These are phyloP conservation scores for Conger conger DNA, from an alignment of 2,113 vertebrate species.

Conservation along the genomic window DNA sequence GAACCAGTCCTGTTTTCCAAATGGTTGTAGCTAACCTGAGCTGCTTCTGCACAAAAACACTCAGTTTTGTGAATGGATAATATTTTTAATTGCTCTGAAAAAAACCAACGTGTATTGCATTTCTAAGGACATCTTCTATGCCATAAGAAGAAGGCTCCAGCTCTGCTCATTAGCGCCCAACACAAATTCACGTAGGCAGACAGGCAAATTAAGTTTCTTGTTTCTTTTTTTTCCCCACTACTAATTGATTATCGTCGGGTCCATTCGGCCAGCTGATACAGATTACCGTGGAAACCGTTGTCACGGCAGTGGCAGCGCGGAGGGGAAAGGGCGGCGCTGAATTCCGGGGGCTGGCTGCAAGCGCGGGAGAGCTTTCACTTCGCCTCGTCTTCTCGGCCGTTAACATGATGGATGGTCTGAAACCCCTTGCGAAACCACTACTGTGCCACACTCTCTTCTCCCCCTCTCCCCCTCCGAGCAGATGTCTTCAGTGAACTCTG, in stretches of 20 bases:
- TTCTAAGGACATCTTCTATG: too few relatives aligned
- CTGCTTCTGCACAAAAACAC: too few relatives aligned
- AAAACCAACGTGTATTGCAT: too few relatives aligned
- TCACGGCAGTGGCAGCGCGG: not conserved
- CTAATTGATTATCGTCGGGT: conserved; percentile 1
- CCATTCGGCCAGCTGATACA: not conserved
- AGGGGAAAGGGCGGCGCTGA: not conserved
- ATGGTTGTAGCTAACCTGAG: not conserved
- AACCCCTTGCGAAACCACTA: conserved; percentile 43
- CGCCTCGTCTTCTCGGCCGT: conserved; percentile 46
- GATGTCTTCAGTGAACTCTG: conserved; percentile 83
- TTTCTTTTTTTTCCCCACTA: not conserved
- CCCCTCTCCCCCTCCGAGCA: conserved; percentile 66
- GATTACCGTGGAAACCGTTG: not conserved
- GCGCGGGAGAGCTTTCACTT: conserved; percentile 20
- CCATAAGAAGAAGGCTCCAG: too few relatives aligned
- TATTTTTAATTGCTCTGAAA: not conserved
- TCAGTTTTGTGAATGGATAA: not conserved
- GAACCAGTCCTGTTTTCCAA: not conserved
- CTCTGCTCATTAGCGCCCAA: not conserved
- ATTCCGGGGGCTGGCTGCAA: not conserved
- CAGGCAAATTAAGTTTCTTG: conserved; percentile 11
- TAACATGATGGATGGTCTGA: conserved; percentile 53
- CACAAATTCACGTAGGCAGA: not conserved
- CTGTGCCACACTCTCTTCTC: conserved; percentile 50